Base-by-base conservation (phyloP, 2,113 vertebrate genomes). In the Tragelaphus scriptus region DNA sequence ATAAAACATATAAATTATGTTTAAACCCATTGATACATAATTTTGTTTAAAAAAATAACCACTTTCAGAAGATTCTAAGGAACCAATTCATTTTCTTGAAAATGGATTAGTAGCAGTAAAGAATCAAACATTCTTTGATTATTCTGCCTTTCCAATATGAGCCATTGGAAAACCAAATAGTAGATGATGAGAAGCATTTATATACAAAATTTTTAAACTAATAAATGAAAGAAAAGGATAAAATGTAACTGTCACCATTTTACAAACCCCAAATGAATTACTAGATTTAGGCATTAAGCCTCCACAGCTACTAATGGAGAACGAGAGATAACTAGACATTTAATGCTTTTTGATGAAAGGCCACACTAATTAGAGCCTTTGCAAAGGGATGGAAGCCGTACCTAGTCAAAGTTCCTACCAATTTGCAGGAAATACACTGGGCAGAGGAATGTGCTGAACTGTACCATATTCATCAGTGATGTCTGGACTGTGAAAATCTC, bases 81-180 rank as follows among this genome's bases (percentile, higher is more conserved):
- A 94, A 85, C 30, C 26, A 86, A 4, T 95, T 97, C 5, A 51
- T 94, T 89, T 79, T 96, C 40, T 97, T 89, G 30, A 59, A 96
- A 93, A 85, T 79, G 26, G 77, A 28, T 51, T 32, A 61, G 7
- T 26, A 91, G 32, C 59, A 6, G 7, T n/a, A 84, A 94, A 44
- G 15, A 91, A 77, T 84, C 10, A 89, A 85, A 93, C 1, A 61
- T 77, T 44, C 44, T 44, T 44, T 44, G 44, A 44, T 44, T 90
- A 79, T 40, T 47, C 12, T 84, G 30, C 30, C 30, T 96, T 96
- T 96, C 36, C 16, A 90, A n/a, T 81, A 94, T 36, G 58, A 88
- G 61, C 25, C 21, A 71, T 12, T 36, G 49, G 56, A 85, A 96
- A 92, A 53, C 28, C 44, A 94, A 80, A 91, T 61, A 85, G 49